Conservation (phyloP, 2,888 invertebrate species). For the Clivina fossor region DNA sequence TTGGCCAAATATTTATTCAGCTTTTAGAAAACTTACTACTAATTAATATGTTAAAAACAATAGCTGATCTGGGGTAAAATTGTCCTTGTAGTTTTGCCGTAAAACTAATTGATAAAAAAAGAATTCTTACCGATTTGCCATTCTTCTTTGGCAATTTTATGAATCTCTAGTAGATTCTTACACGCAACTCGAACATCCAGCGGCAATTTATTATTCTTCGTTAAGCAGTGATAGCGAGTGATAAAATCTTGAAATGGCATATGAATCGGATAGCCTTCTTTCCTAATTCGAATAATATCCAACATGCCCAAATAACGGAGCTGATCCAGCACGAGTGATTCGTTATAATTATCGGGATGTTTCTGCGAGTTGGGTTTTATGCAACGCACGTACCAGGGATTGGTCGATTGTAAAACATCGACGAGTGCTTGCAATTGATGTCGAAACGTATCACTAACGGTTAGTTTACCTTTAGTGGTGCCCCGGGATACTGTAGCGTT, state of each 20-base stretch:
- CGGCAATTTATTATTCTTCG: constrained; percentile 55
- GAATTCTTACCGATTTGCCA: constrained; percentile 93
- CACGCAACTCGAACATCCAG: constrained; percentile 53
- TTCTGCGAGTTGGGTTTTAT: constrained; percentile 90
- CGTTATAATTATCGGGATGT: constrained; percentile 75
- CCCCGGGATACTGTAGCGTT: constrained; percentile 71
- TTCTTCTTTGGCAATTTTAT: constrained; percentile 70
- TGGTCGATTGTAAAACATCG: constrained; percentile 85
- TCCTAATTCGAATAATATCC: constrained; percentile 87
- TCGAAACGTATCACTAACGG: constrained; percentile 86
- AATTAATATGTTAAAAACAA: too few species aligned
- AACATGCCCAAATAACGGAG: constrained; percentile 89
- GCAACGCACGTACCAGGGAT: constrained; percentile 91
- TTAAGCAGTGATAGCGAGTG: constrained; percentile 74
- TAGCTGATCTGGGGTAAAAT: too few species aligned
- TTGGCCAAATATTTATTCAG: too few species aligned
- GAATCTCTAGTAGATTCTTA: constrained; percentile 60
- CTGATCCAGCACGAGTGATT: constrained; percentile 81
- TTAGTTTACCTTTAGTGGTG: constrained; percentile 85
- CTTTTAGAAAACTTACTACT: too few species aligned
- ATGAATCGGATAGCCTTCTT: constrained; percentile 89
- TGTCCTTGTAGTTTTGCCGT: too few species aligned
- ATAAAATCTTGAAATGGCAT: constrained; percentile 76
- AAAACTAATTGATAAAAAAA: too few species aligned
- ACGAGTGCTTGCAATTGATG: constrained; percentile 85